Evolutionary conservation across 1,140 invertebrate species (phyloP), one percentile per base, ranked within the genome.

Genomic region (Sitophilus oryzae): DNA sequence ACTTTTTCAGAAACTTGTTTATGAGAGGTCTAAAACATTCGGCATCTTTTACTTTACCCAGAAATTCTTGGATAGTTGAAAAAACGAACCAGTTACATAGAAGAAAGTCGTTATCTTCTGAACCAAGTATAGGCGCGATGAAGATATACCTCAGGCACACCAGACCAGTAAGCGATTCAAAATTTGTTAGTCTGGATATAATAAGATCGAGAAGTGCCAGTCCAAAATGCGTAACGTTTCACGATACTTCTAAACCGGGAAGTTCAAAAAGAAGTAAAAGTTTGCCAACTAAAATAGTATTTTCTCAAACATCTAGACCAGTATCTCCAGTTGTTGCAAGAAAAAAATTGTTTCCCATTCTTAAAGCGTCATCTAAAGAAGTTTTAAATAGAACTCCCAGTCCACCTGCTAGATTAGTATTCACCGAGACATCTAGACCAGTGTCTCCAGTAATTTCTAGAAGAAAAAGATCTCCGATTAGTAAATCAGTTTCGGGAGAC

Each of bases 1-100:
- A 76, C 0, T 87, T 86, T 62, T 87, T 88, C 61, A 84, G 84
- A 66, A 77, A 84, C 69, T 74, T 87, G 19, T 83, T 86, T 56
- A 65, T 86, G 9, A 67, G 79, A 50, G 75, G 80, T 48, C 53
- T 71, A 25, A 62, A 42, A 62, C 68, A 30, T 56, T 63, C 65
- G 18, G 59, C 68, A 2, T 68, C 74, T 2, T 62, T 72, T 55
- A 67, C 59, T 47, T 16, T 52, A 20, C 63, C 60, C 34, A 73
- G 73, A 52, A 76, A 70, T 47, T 75, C 78, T 1, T 73, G 77
- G 19, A 79, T 87, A 3, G 65, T 78, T 20, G 79, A 86, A 68
- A 81, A 80, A 65, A 79, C 81, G 0, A 77, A 75, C 68, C 76
- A 80, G 43, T 82, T 85, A 46, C 78, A 82, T 61, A 75, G 79